Conservation (phyloP, 2,797 vertebrate species). For the Platalea minor region DNA sequence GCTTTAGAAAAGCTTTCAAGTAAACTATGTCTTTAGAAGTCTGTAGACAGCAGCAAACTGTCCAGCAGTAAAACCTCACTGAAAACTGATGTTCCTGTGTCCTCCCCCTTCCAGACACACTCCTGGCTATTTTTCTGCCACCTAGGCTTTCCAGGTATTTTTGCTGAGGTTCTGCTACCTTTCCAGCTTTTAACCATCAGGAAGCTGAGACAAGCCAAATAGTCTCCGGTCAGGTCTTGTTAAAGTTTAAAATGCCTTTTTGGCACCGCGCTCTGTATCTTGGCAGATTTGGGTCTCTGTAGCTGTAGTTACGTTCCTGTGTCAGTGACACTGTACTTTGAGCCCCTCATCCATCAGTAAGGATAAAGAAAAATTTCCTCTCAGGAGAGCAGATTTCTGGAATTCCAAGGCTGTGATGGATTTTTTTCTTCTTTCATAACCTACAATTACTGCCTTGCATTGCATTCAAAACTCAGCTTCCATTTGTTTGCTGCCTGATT, state of each 20-base stretch:
- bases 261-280: background rate
- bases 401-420: background rate
- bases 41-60: background rate
- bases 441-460: background rate
- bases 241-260: conserved; percentile 22
- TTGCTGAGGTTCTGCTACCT: background rate
- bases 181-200: background rate
- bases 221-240: background rate
- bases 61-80: background rate
- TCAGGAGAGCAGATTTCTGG: conserved; percentile 12
- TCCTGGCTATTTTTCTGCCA: background rate
- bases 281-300: background rate
- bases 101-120: background rate
- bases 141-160: background rate
- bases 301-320: conserved; percentile 10
- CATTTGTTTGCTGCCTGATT: background rate
- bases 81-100: background rate
- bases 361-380: background rate
- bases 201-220: conserved; percentile 19
- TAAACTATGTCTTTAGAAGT: background rate
- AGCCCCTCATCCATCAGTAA: conserved; percentile 20
- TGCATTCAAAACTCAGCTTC: background rate
- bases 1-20: background rate
- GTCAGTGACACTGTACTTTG: background rate
- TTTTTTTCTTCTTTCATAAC: background rate